Conservation (phyloP, 2,888 invertebrate species). For the Anoplius nigerrimus region DNA sequence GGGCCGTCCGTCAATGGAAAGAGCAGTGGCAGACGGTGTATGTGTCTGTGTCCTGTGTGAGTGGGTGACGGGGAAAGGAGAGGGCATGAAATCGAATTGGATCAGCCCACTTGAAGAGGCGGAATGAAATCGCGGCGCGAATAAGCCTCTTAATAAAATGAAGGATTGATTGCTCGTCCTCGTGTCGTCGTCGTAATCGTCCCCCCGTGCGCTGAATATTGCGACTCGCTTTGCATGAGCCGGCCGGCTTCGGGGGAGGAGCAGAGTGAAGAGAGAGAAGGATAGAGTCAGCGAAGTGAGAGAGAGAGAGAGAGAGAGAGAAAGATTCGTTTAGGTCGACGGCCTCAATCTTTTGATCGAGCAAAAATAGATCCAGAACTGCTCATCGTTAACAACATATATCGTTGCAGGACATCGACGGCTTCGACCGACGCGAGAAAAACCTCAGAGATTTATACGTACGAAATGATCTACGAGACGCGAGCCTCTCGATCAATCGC, state of each 20-base stretch:
- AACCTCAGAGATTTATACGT: too few species aligned
- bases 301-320: constrained; percentile 7
- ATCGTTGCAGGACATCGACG: constrained; percentile 37
- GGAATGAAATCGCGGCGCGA: constrained; percentile 59
- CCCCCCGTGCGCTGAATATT: constrained; percentile 10
- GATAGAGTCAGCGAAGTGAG: constrained; percentile 14
- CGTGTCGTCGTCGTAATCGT: constrained; percentile 27
- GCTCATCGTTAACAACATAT: constrained; percentile 56
- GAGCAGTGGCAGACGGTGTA: constrained; percentile 20
- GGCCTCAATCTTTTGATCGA: constrained; percentile 59
- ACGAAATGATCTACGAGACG: too few species aligned
- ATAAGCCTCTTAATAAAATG: constrained; percentile 59
- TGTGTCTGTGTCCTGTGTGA: too few species aligned
- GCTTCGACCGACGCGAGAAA: neutral
- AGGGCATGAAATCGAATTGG: constrained; percentile 56
- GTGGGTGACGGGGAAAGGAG: constrained; percentile 18
- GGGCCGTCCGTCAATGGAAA: constrained; percentile 33
- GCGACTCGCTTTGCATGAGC: too few species aligned
- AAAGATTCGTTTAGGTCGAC: constrained; percentile 59
- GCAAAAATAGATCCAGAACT: constrained; percentile 59
- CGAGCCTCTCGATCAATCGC: too few species aligned
- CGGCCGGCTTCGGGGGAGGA: neutral
- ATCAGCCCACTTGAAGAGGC: constrained; percentile 51
- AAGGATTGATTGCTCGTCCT: constrained; percentile 52
- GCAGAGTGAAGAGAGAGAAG: constrained; percentile 20